These are phyloP conservation scores for Ormyrus labotus DNA, from an alignment of 2,888 invertebrate genomes.

Conservation along the genomic window DNA sequence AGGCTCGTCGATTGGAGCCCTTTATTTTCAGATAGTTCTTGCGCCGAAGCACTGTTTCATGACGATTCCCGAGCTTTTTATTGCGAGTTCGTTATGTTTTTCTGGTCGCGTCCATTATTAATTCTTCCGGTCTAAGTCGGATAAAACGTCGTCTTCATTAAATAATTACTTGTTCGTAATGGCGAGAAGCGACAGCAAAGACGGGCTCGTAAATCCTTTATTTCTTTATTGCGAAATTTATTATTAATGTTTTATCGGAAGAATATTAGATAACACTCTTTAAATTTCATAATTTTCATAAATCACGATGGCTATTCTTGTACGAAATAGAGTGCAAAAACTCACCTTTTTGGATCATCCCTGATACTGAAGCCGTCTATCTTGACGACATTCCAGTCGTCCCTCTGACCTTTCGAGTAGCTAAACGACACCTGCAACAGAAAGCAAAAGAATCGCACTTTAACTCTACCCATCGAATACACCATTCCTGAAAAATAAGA, in stretches of 20 bases:
- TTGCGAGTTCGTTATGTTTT: neutral
- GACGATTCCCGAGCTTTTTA: neutral
- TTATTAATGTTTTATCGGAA: neutral
- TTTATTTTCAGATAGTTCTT: constrained; percentile 40
- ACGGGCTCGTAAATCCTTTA: neutral
- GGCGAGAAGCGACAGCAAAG: neutral
- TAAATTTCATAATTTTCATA: neutral
- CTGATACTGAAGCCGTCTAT: constrained; percentile 89
- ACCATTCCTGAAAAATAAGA: neutral
- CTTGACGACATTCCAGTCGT: constrained; percentile 90
- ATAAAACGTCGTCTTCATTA: constrained; percentile 9
- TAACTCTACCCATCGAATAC: neutral
- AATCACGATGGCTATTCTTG: no score
- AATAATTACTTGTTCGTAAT: constrained; percentile 15
- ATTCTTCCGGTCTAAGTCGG: neutral
- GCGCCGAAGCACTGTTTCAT: constrained; percentile 13
- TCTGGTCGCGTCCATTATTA: neutral
- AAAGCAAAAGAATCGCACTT: constrained; percentile 33
- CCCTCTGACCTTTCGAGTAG: constrained; percentile 85
- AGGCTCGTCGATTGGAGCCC: constrained; percentile 6
- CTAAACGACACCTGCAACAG: constrained; percentile 89
- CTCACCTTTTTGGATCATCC: constrained; percentile 90
- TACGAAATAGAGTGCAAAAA: neutral
- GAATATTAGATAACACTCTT: neutral
- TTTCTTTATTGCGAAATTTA: no score